Evolutionary conservation across 2,113 vertebrate genomes (phyloP).

Genomic region (Otis tarda): DNA sequence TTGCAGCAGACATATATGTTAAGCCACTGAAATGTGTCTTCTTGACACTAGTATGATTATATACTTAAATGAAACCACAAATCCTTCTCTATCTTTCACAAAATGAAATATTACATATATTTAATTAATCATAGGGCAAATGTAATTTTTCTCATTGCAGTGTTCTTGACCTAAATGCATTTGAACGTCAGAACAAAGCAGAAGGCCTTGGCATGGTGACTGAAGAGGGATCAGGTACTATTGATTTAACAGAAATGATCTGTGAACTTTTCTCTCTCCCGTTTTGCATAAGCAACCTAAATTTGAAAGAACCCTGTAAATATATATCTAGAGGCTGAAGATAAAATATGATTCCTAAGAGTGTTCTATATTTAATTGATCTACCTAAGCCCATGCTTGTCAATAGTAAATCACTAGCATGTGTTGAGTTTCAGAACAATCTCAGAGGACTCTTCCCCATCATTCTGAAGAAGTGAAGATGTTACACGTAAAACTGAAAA

Average conservation of each 20-base stretch:
- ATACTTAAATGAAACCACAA: not conserved
- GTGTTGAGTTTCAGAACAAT: not conserved
- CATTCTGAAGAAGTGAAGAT: not conserved
- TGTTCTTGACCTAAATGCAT: slow-evolving; percentile 94
- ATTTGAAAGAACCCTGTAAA: not conserved
- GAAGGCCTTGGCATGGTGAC: slow-evolving; percentile 98
- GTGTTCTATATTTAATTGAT: not conserved
- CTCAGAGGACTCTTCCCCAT: not conserved
- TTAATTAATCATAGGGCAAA: not conserved
- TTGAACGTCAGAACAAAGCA: slow-evolving; percentile 97
- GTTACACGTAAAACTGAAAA: not conserved
- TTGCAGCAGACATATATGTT: not conserved
- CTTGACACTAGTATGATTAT: not conserved
- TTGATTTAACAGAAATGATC: not conserved
- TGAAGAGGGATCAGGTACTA: slow-evolving; percentile 95
- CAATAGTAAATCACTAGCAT: not conserved
- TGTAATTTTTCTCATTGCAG: slow-evolving; percentile 66
- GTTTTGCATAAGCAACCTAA: not conserved
- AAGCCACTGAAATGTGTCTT: not conserved
- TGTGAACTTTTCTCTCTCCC: not conserved
- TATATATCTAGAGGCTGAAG: not conserved
- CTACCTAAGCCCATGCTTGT: not conserved
- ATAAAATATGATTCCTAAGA: not conserved
- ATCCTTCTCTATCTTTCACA: not conserved
- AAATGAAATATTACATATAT: not conserved